Conservation (phyloP, 2,888 invertebrate genomes). For the Gastracanthus pulcherrimus region DNA sequence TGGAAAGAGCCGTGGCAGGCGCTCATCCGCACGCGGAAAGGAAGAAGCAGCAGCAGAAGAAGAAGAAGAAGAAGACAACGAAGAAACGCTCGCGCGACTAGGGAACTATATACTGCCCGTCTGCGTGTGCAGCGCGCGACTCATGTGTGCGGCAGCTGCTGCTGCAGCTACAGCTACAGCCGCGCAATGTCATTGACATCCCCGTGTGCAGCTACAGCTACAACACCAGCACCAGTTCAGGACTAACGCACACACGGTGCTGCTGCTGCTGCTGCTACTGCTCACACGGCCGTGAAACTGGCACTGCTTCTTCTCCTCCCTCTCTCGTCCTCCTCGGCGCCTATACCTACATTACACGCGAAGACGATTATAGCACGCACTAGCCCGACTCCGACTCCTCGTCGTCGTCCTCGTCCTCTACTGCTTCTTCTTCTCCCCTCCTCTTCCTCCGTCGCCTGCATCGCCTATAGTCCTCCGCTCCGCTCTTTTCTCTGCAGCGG, state of each 20-base stretch:
- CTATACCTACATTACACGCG: constrained; percentile 68
- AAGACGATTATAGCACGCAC: constrained; percentile 68
- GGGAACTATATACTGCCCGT: no score
- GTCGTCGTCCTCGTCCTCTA: background rate
- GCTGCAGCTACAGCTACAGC: constrained; percentile 33
- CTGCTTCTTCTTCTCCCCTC: background rate
- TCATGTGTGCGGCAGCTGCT: constrained; percentile 43
- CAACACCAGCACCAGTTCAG: constrained; percentile 64
- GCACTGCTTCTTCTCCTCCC: constrained; percentile 64
- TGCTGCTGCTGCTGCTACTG: background rate
- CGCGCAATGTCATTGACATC: constrained; percentile 72
- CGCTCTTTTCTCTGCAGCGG: no score
- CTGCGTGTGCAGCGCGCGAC: background rate
- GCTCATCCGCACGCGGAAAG: no score
- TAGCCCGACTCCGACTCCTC: no score
- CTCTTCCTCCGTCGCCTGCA: background rate
- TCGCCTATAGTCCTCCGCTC: background rate
- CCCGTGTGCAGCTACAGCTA: constrained; percentile 33
- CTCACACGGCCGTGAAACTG: constrained; percentile 59
- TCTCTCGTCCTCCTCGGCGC: constrained; percentile 61
- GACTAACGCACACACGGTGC: constrained; percentile 56
- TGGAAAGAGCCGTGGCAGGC: no score
- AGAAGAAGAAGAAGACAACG: background rate
- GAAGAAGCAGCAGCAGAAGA: no score
- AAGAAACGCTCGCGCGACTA: background rate